Evolutionary conservation across 1,140 invertebrate genomes (phyloP), one percentile per base, ranked within the genome.

Genomic region (Berghia stephanieae): DNA sequence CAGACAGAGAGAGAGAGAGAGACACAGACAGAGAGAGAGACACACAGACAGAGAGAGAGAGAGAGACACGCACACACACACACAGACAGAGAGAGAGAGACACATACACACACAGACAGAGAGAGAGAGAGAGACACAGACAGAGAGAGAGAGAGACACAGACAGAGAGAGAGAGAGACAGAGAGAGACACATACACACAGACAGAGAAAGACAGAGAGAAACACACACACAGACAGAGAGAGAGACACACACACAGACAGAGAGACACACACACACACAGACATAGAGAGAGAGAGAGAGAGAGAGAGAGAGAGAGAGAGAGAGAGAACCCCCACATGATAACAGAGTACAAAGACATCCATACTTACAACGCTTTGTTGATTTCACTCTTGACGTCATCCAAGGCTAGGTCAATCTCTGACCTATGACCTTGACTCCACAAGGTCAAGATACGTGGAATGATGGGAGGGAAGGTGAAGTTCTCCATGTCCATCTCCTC

Each of bases 401-500:
- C n/a, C 40, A 68, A 24, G 21, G n/a, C 36, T 13, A 68, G 43
- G 16, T 75, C 66, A 70, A 3, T 3, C 46, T 46, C 3, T 13
- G 3, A 16, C 70, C 70, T 72, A 43, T 57, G 4, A 36, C 36
- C 49, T 49, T 70, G 27, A 10, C 44, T 40, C 57, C 60, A 71
- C 0, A 60, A 31, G 6, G 44, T 74, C 8, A 63, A 57, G 38
- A 82, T 82, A 2, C 81, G 55, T 1, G 81, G 81, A 13, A 77
- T 75, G 42, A 82, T 72, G 24, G 73, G 13, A 24, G 81, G 81
- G 69, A 82, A 80, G 27, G 73, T 78, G 68, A 82, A 78, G 36
- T 76, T 72, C 67, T 79, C 80, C n/a, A 75, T 38, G 10, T 79
- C 72, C 3, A 72, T 78, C 27, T 79, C 80, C 36, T 76, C 71